These are phyloP conservation scores for Phaetusa simplex DNA, from an alignment of 2,113 vertebrate species.

Conservation along the genomic window DNA sequence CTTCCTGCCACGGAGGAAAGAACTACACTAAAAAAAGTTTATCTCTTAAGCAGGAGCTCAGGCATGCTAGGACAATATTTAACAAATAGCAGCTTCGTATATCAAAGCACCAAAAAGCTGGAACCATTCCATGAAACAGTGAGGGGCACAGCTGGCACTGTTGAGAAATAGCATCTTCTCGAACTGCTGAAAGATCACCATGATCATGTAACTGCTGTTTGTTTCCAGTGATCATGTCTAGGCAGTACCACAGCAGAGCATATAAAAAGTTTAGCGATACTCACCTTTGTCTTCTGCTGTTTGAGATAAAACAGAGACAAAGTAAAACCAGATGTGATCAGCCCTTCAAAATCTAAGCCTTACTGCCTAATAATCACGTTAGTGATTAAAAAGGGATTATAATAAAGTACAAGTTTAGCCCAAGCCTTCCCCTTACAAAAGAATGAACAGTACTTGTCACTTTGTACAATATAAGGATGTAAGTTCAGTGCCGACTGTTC, in stretches of 20 bases:
- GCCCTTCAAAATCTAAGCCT: neutral
- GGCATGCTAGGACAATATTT: neutral
- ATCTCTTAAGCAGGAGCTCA: neutral
- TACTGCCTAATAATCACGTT: neutral
- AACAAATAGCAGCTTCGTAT: neutral
- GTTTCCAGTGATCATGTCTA: neutral
- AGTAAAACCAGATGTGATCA: neutral
- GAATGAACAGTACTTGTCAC: neutral
- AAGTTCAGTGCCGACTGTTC: neutral
- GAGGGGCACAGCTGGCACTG: neutral
- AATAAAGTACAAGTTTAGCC: neutral
- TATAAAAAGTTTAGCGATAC: neutral
- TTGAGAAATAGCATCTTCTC: neutral
- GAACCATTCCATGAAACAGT: neutral
- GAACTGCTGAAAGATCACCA: neutral
- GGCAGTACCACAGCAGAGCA: neutral
- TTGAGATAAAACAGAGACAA: constrained; percentile 43
- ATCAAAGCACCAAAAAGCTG: neutral
- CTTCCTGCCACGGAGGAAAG: neutral
- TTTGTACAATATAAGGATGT: neutral
- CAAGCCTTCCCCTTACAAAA: neutral
- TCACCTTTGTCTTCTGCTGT: constrained; percentile 51
- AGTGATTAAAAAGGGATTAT: neutral
- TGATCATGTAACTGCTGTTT: neutral
- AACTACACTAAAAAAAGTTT: neutral